A percentile compares a stretch with the other conserved stretches of the same genome.
Evolutionary conservation across 2,113 vertebrate genomes (phyloP).

Genomic region (Prochilodus magdalenae): DNA sequence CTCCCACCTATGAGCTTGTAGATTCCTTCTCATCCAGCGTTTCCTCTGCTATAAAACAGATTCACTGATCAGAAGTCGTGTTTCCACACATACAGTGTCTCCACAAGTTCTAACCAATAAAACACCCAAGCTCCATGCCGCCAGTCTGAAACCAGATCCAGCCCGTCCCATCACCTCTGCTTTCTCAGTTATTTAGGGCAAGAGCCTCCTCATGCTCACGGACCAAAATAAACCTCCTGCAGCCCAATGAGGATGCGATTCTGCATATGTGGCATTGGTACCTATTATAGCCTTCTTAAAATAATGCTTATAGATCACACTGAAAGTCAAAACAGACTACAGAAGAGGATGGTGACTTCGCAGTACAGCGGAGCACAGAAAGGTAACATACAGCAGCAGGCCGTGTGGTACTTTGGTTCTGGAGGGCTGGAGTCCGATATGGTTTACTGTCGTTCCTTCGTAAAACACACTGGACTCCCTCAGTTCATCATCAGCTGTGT

Average conservation of each 20-base stretch:
- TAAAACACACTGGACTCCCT: too few species aligned
- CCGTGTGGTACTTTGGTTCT: too few species aligned
- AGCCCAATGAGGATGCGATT: not conserved
- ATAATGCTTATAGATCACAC: not conserved
- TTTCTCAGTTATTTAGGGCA: not conserved
- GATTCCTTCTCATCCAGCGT: too few species aligned
- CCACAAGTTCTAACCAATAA: too few species aligned
- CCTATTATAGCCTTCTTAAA: not conserved
- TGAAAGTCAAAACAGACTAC: not conserved
- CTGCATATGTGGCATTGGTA: not conserved
- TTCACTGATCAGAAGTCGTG: too few species aligned
- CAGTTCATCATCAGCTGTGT: too few species aligned
- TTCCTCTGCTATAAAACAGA: too few species aligned
- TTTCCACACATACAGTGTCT: too few species aligned
- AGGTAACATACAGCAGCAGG: too few species aligned
- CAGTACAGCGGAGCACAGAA: too few species aligned
- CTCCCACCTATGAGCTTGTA: not conserved
- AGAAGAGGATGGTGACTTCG: not conserved
- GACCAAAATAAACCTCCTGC: constrained; percentile 18
- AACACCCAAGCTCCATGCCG: not conserved
- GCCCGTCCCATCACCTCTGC: not conserved
- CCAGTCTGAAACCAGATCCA: not conserved
- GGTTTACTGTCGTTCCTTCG: too few species aligned
- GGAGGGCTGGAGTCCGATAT: too few species aligned
- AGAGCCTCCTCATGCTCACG: not conserved